Evolutionary conservation across 1,140 invertebrate genomes (phyloP).

Genomic region (Aphaenogaster floridana): DNA sequence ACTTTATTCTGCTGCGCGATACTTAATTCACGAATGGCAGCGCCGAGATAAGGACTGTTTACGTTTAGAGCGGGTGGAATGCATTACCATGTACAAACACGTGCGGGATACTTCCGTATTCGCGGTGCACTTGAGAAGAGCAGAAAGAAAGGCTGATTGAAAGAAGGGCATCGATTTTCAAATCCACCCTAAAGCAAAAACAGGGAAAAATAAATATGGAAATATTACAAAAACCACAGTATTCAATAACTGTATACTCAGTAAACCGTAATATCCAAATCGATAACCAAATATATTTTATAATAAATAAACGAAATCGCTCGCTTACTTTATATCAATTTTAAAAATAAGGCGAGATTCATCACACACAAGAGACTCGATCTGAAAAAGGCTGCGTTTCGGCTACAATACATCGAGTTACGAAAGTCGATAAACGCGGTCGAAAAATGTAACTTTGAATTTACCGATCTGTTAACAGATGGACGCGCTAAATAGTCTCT

Average conservation of each 20-base stretch:
- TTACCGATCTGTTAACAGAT: slow-evolving; percentile 8
- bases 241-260: slow-evolving; percentile 4
- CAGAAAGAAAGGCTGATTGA: slow-evolving; percentile 16
- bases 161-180: slow-evolving; percentile 3
- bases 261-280: slow-evolving; percentile 4
- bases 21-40: slow-evolving; percentile 57
- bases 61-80: slow-evolving; percentile 40
- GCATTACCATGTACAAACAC: slow-evolving; percentile 56
- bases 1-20: slow-evolving; percentile 37
- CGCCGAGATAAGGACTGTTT: slow-evolving; percentile 53
- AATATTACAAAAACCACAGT: too few relatives aligned
- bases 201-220: not conserved
- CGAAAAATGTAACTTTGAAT: slow-evolving; percentile 1
- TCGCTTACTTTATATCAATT: not conserved
- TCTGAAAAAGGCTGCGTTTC: not conserved
- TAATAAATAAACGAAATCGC: not conserved
- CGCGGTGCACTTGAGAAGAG: slow-evolving; percentile 17
- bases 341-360: not conserved
- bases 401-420: not conserved
- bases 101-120: slow-evolving; percentile 24
- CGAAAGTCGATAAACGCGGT: not conserved
- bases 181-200: not conserved
- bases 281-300: not conserved
- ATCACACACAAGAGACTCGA: not conserved
- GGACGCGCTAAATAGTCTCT: slow-evolving; percentile 29